Evolutionary conservation across 2,888 invertebrate species (phyloP), one percentile per base, ranked within the genome.

Genomic region (Amiota communis): DNA sequence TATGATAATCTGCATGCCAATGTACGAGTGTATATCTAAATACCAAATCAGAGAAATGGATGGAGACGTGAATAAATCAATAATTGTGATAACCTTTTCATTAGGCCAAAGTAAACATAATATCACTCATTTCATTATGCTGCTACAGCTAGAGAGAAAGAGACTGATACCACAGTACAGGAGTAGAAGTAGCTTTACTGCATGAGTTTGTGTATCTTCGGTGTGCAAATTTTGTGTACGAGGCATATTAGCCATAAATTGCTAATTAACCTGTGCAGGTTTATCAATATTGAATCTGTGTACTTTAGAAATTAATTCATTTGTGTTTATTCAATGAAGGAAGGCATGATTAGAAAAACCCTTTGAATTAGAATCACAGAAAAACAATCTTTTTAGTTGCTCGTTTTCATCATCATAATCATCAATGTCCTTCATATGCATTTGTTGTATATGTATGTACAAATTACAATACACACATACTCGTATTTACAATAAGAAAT

Each of bases 11-110:
- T 59, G 59, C 59, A 59, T 11, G 59, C n/a, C n/a, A 23, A 23
- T 23, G 2, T 23, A 3, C 20, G 10, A 6, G 20, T 59, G 59
- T 23, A 20, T 20, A 20, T 20, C 20, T 59, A 59, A 59, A 59
- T 59, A 59, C 59, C 36, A 36, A 6, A 2, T 2, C 36, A 36
- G 36, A 36, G 36, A 6, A 6, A 36, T 59, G 13, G 17, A 15
- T 59, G 15, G 11, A n/a, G 13, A 17, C 23, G 17, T 17, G 6
- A 36, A 71, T 71, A 64, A 63, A 71, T 71, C 71, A 71, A 71
- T 71, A 63, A 46, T 51, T 48, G 63, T 53, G 71, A 53, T 71
- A 71, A 71, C 63, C 71, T 71, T 51, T 64, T 71, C 63, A 71
- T 71, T 71, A 71, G 67, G 67, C 53, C 53, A 68, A 68, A 47